Evolutionary conservation across 2,113 vertebrate genomes (phyloP).

Genomic region (Haplochromis burtoni): DNA sequence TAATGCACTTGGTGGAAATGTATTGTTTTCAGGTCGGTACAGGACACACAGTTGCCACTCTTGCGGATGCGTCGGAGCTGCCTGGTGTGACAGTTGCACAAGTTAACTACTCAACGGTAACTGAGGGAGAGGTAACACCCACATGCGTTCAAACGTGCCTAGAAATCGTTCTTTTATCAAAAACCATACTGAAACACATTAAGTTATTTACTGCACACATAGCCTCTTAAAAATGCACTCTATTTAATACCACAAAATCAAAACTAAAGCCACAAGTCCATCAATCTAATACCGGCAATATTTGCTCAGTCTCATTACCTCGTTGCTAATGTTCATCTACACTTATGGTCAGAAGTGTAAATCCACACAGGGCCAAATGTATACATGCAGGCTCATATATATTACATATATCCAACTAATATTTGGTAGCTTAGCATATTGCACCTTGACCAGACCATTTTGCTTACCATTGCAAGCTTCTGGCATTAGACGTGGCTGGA

Average conservation of each 20-base stretch:
- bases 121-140: constrained; percentile 86
- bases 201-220: not conserved
- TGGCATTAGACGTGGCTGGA: not conserved
- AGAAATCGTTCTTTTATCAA: not conserved
- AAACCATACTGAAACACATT: not conserved
- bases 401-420: not conserved
- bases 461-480: not conserved
- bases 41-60: constrained; percentile 91
- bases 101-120: constrained; percentile 92
- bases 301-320: not conserved
- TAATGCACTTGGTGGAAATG: rapidly evolving
- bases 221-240: not conserved
- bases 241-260: not conserved
- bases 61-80: constrained; percentile 93
- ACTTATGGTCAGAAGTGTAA: not conserved
- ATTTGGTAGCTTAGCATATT: not conserved
- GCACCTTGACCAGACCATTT: not conserved
- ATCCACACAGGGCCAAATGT: not conserved
- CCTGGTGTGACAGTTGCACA: constrained; percentile 95
- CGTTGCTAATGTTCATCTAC: not conserved
- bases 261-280: not conserved
- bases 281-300: not conserved
- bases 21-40: constrained; percentile 81
- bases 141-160: not conserved
- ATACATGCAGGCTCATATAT: not conserved